Percentiles rank a stretch among this genome's conserved stretches.
Conservation (phyloP, 2,888 invertebrate genomes). For the Trissonchulus sp. region DNA sequence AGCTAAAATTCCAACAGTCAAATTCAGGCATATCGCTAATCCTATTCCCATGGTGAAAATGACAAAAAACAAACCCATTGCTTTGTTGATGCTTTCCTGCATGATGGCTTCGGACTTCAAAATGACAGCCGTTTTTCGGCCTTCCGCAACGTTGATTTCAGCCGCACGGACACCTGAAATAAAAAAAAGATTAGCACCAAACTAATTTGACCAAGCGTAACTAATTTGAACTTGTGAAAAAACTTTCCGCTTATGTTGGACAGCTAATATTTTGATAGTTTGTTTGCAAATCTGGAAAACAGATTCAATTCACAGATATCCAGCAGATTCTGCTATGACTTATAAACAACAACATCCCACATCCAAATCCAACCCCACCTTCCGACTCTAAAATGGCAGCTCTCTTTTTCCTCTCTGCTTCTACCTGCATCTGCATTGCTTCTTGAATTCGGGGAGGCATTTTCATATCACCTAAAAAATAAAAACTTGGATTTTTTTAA, state of each 20-base stretch:
- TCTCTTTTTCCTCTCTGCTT: conserved; percentile 91
- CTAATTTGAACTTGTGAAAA: neutral
- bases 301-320: too few relatives aligned
- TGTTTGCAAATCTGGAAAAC: too few relatives aligned
- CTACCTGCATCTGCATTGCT: conserved; percentile 99
- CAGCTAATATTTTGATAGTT: too few relatives aligned
- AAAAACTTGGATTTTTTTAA: too few relatives aligned
- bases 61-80: conserved; percentile 67
- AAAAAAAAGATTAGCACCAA: too few relatives aligned
- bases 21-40: too few relatives aligned
- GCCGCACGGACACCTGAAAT: conserved; percentile 57
- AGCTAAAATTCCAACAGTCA: too few relatives aligned
- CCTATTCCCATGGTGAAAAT: too few relatives aligned
- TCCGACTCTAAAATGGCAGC: conserved; percentile 96
- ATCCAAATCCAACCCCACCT: too few relatives aligned
- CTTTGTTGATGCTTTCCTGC: conserved; percentile 87
- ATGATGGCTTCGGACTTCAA: conserved; percentile 90
- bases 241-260: too few relatives aligned
- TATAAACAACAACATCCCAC: too few relatives aligned
- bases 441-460: conserved; percentile 85
- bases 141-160: conserved; percentile 95
- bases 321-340: too few relatives aligned
- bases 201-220: neutral
- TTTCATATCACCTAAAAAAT: conserved; percentile 70
- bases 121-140: conserved; percentile 81